Percentiles rank a stretch among this genome's conserved stretches.
Conservation (phyloP, 1,140 invertebrate species). For the Tribolium castaneum region DNA sequence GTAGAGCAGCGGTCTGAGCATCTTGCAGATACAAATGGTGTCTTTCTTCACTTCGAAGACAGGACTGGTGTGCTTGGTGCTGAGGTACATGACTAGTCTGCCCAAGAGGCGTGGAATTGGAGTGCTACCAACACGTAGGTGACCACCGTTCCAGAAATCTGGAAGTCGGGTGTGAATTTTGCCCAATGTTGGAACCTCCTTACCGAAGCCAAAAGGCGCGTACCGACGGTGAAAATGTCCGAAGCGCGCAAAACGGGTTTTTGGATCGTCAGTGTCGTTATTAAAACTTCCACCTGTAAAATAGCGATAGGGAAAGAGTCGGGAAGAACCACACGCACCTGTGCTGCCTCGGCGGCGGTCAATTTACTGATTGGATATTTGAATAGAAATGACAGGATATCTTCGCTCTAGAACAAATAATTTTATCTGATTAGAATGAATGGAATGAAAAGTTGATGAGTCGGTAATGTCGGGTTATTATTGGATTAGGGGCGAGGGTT, state of each 20-base stretch:
- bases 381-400: constrained; percentile 51
- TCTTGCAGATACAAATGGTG: constrained; percentile 52
- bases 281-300: constrained; percentile 56
- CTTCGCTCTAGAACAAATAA: constrained; percentile 51
- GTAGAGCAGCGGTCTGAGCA: constrained; percentile 44
- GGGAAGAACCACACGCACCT: constrained; percentile 27
- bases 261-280: constrained; percentile 51
- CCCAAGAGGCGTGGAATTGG: constrained; percentile 57
- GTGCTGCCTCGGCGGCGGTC: constrained; percentile 42
- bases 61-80: constrained; percentile 32
- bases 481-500: neutral
- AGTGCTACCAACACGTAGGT: constrained; percentile 58
- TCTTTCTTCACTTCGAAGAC: constrained; percentile 32
- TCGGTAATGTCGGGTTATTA: neutral
- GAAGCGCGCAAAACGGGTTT: constrained; percentile 56
- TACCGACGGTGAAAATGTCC: constrained; percentile 55
- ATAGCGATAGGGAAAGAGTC: neutral
- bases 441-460: constrained; percentile 24
- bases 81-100: constrained; percentile 39
- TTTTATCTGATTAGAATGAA: constrained; percentile 32
- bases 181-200: constrained; percentile 26
- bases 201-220: constrained; percentile 56
- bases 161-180: neutral
- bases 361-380: constrained; percentile 53
- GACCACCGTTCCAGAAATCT: constrained; percentile 58